Evolutionary conservation across 2,797 vertebrate species (phyloP).

Genomic region (Dromococcyx pavoninus): DNA sequence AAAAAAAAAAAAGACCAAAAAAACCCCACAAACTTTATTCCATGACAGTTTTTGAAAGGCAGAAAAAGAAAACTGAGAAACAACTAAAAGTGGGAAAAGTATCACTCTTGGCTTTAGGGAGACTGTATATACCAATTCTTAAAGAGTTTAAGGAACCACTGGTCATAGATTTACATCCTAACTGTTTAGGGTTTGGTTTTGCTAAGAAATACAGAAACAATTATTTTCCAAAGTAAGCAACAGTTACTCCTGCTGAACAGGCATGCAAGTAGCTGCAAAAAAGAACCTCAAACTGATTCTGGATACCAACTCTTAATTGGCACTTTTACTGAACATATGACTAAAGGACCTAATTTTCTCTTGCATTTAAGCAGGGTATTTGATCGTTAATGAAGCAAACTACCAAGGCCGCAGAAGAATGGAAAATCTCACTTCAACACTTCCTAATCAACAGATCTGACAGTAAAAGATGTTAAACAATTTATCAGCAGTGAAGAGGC

Average conservation of each 20-base stretch:
- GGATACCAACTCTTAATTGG: neutral
- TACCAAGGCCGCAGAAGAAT: neutral
- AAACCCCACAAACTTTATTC: too few species aligned
- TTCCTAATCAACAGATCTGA: neutral
- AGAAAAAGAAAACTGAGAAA: neutral
- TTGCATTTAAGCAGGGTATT: conserved; percentile 11
- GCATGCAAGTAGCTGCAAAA: neutral
- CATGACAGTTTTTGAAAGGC: neutral
- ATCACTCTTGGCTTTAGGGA: neutral
- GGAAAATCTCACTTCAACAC: neutral
- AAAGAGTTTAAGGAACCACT: neutral
- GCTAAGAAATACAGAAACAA: conserved; percentile 34
- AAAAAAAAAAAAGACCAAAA: neutral
- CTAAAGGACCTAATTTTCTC: neutral
- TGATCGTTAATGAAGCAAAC: neutral
- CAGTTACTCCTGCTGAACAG: neutral
- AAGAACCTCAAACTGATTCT: neutral
- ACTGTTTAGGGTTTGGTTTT: neutral
- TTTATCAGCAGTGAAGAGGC: neutral
- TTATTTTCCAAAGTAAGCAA: conserved; percentile 52
- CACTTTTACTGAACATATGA: neutral
- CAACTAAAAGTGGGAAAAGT: neutral
- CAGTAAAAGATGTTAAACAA: neutral
- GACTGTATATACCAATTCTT: neutral
- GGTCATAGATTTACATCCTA: neutral